A percentile compares a stretch with the other conserved stretches of the same genome.
Conservation (phyloP, 2,113 vertebrate species). For the Microcebus ravelobensis region DNA sequence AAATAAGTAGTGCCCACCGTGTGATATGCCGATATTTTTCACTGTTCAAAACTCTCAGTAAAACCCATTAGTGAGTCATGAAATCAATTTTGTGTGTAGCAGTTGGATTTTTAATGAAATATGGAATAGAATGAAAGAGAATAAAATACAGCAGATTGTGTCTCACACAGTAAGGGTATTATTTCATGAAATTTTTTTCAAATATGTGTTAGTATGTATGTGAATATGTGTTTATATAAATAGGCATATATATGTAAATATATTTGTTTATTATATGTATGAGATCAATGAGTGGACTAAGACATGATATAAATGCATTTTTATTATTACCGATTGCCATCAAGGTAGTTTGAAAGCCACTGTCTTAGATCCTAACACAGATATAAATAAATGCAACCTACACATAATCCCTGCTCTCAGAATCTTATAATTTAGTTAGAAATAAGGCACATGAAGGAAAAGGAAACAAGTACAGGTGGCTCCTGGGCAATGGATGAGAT, state of each 20-base stretch:
- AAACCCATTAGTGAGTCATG: background rate
- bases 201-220: background rate
- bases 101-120: conserved; percentile 50
- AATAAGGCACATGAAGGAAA: conserved; percentile 18
- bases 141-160: background rate
- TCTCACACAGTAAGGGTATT: background rate
- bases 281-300: background rate
- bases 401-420: background rate
- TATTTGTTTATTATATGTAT: background rate
- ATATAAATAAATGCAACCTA: conserved; percentile 5
- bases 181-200: background rate
- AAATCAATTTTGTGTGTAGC: conserved; percentile 1
- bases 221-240: background rate
- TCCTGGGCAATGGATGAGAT: too few relatives aligned
- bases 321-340: conserved; percentile 3
- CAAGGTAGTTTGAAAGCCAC: conserved; percentile 43
- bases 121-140: background rate
- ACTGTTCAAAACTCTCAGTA: background rate
- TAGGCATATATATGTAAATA: background rate
- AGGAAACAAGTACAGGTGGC: background rate
- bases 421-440: conserved; percentile 12
- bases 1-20: background rate
- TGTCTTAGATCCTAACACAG: conserved; percentile 2
- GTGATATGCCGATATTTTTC: background rate
- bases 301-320: background rate